phyloP scores from a whole-genome alignment of 2,797 vertebrate genomes.

The Sylvia borin region DNA sequence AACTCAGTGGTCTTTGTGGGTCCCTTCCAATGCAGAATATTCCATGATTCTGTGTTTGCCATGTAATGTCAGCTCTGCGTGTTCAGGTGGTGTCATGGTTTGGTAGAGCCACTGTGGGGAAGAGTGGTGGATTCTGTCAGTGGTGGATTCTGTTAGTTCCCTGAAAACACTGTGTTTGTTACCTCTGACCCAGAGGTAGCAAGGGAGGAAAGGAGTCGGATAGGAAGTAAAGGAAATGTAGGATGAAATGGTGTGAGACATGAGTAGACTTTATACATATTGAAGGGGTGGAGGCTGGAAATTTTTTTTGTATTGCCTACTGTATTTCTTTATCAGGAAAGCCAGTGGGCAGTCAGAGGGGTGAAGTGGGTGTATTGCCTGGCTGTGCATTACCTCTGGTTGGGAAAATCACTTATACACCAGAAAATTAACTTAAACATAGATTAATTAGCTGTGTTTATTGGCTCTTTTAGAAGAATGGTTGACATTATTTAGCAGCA shows the following conservation, averaged over 20 bases:
- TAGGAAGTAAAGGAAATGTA: neutral
- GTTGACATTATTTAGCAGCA: neutral
- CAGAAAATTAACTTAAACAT: neutral
- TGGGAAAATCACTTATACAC: neutral
- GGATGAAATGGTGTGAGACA: accelerated
- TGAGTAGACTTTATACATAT: neutral
- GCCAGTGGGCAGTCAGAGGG: neutral
- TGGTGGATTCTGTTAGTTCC: neutral
- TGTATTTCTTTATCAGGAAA: neutral
- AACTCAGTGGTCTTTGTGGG: accelerated
- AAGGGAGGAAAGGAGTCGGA: neutral
- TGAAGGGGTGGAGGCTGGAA: neutral
- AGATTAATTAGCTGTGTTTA: neutral
- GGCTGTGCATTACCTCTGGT: neutral
- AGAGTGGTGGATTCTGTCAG: neutral
- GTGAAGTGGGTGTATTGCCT: neutral
- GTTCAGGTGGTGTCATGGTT: neutral
- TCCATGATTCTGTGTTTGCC: neutral
- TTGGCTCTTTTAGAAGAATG: neutral
- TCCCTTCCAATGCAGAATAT: neutral
- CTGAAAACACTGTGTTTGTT: neutral
- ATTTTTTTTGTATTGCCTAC: neutral
- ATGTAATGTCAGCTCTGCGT: neutral
- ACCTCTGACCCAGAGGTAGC: neutral
- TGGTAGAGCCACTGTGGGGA: accelerated